Base-by-base conservation (phyloP, 2,113 vertebrate species). In the Uria aalge region DNA sequence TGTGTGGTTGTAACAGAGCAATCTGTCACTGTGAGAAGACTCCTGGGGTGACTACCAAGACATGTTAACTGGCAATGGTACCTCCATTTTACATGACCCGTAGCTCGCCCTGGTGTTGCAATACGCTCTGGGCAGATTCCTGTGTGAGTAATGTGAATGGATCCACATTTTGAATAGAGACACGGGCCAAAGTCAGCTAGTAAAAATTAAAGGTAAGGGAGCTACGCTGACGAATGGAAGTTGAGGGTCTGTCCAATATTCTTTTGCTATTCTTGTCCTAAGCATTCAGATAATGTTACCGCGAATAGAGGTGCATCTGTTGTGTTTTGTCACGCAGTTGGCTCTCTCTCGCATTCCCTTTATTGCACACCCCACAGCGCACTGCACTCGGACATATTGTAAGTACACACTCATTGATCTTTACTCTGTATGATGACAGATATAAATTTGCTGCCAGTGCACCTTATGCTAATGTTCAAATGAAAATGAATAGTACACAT, bases 1-100 rank as follows among this genome's bases (percentile, higher is more conserved):
- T 96, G 83, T 91, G 95, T 97, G 83, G 87, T 95, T 88, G 92
- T 94, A 95, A 93, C 85, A 94, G 94, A 97, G 90, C 94, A 97
- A 90, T 97, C 96, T 97, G 89, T 98, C 97, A 98, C 85, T 30
- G 30, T 48, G 80, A 97, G 91, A 97, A 97, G 90, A 40, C 92
- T 97, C 90, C 91, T 86, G 57, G 63, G 93, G 92, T 96, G 94
- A 96, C 92, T 92, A 90, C 62, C 43, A 85, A 55, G 94, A 95
- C 71, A 73, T 81, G 82, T 68, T 94, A 98, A 94, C 88, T 87
- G 85, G 91, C 67, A 30, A 34, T 72, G 78, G 87, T 56, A 30
- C 80, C 89, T 96, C 80, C 53, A 63, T 93, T 89, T 77, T 67
- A 79, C 76, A 88, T 77, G 96, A 62, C 78, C 86, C 36, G 1